Percentiles rank a stretch among this genome's conserved stretches.
Evolutionary conservation across 2,113 vertebrate species (phyloP).

Genomic region (Nyctereutes procyonoides): DNA sequence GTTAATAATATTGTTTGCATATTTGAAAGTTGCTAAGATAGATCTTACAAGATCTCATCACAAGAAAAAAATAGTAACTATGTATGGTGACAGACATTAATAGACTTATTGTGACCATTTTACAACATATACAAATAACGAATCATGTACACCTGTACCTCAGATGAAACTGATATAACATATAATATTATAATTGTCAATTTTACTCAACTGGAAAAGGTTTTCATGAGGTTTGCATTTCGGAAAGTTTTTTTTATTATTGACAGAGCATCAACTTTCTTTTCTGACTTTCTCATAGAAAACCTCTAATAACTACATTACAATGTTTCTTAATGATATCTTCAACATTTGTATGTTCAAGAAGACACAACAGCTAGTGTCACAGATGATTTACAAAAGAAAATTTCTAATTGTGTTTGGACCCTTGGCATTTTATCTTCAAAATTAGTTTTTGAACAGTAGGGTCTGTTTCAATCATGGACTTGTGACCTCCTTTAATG

Average conservation of each 20-base stretch:
- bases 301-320: neutral
- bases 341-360: neutral
- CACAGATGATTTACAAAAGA: neutral
- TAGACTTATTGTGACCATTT: neutral
- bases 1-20: neutral
- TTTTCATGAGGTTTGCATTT: neutral
- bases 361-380: neutral
- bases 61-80: neutral
- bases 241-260: constrained; percentile 22
- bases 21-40: neutral
- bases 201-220: neutral
- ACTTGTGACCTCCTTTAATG: neutral
- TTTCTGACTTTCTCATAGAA: neutral
- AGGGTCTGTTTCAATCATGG: neutral
- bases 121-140: neutral
- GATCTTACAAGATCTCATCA: neutral
- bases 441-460: neutral
- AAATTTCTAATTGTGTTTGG: neutral
- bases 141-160: neutral
- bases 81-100: neutral
- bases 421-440: neutral
- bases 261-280: neutral
- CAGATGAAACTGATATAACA: neutral
- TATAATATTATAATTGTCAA: neutral
- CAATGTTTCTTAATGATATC: neutral